These are phyloP conservation scores for Sebastolobus alascanus DNA, from an alignment of 2,797 vertebrate genomes.

Conservation along the genomic window DNA sequence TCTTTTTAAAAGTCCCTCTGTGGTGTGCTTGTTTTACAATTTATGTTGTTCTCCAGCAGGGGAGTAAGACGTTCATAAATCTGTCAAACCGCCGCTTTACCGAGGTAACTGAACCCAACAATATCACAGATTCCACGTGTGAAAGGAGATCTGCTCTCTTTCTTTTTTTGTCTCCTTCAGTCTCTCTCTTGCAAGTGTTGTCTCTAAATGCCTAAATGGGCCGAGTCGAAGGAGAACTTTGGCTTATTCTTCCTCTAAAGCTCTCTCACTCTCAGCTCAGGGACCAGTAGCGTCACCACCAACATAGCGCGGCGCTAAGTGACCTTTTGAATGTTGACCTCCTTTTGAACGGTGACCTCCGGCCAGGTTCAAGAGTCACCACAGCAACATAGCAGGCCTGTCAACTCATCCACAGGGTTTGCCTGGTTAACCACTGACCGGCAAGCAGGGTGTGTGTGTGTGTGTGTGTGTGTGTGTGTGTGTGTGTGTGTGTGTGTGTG, in stretches of 20 bases:
- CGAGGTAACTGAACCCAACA: slow-evolving; percentile 10
- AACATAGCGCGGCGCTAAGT: not conserved
- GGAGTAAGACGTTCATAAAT: slow-evolving; percentile 10
- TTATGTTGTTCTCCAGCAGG: slow-evolving; percentile 5
- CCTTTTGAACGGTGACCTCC: slow-evolving; percentile 60
- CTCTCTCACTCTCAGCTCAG: slow-evolving; percentile 19
- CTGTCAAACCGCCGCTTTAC: not conserved
- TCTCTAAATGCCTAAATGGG: slow-evolving; percentile 10
- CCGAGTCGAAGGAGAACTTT: not conserved
- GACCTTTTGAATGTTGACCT: slow-evolving; percentile 68
- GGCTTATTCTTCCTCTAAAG: slow-evolving; percentile 7
- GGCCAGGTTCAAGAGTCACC: slow-evolving; percentile 67
- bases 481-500: slow-evolving; percentile 14
- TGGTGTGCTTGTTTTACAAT: slow-evolving; percentile 6
- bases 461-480: slow-evolving; percentile 6
- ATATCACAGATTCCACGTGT: slow-evolving; percentile 12
- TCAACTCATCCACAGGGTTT: slow-evolving; percentile 61
- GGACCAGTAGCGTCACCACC: slow-evolving; percentile 7
- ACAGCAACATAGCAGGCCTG: slow-evolving; percentile 49
- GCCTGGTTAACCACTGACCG: slow-evolving; percentile 68
- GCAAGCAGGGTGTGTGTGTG: slow-evolving; percentile 43
- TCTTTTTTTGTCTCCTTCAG: not conserved
- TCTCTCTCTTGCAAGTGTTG: slow-evolving; percentile 7
- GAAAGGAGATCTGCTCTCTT: not conserved
- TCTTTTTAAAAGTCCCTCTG: not conserved